Evolutionary conservation across 2,113 vertebrate genomes (phyloP).

Genomic region (Cebus imitator): DNA sequence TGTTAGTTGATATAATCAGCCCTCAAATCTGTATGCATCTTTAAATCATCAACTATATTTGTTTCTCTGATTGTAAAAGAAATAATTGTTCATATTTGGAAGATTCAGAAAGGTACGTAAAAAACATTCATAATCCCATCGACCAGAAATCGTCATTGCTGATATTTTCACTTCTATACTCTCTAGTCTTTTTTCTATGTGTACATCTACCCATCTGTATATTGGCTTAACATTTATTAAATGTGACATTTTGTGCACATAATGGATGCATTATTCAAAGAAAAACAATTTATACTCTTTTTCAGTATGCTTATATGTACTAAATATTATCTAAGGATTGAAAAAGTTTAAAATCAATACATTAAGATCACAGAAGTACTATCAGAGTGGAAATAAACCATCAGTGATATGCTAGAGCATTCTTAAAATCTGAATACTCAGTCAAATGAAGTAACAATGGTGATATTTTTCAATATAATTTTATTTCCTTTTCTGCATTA

Average conservation of each 20-base stretch:
- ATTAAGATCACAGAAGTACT: conserved; percentile 28
- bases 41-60: conserved; percentile 37
- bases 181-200: neutral
- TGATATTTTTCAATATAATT: conserved; percentile 10
- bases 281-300: conserved; percentile 8
- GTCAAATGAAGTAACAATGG: neutral
- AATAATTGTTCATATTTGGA: conserved; percentile 3
- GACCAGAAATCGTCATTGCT: neutral
- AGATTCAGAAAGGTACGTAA: conserved; percentile 11
- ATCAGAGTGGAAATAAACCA: conserved; percentile 8
- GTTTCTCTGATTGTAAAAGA: conserved; percentile 26
- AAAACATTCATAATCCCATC: neutral
- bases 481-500: neutral
- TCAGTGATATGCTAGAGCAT: neutral
- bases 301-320: neutral
- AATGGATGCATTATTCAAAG: conserved; percentile 18
- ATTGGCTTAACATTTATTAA: conserved; percentile 17
- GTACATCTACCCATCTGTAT: neutral
- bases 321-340: conserved; percentile 12
- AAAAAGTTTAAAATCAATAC: conserved; percentile 43
- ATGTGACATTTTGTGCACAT: neutral
- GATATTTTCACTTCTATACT: neutral
- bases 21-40: neutral
- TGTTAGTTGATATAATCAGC: neutral
- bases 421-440: conserved; percentile 51